phyloP scores from a whole-genome alignment of 2,797 vertebrate species.

The Acrossocheilus wenchowensis region DNA sequence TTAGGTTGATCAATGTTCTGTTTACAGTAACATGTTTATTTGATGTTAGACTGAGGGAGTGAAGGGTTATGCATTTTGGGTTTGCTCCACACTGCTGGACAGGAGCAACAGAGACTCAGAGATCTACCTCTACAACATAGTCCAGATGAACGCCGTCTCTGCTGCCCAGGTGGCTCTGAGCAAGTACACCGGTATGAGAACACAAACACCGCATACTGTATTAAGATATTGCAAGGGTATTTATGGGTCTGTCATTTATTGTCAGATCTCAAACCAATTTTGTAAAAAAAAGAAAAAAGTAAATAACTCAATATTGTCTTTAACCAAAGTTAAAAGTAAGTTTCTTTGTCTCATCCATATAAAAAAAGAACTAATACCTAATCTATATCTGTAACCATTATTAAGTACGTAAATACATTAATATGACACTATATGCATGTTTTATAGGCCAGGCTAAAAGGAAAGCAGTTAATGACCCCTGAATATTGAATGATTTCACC shows the following conservation, averaged over 20 bases:
- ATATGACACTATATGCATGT: neutral
- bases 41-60: slow-evolving; percentile 87
- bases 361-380: neutral
- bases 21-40: slow-evolving; percentile 28
- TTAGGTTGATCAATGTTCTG: slow-evolving; percentile 12
- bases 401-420: neutral
- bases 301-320: neutral
- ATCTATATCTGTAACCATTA: neutral
- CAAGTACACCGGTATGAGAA: slow-evolving; percentile 90
- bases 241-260: neutral
- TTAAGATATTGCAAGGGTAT: neutral
- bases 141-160: slow-evolving; percentile 96
- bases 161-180: slow-evolving; percentile 90
- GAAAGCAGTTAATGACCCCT: neutral
- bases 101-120: slow-evolving; percentile 92
- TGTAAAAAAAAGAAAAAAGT: neutral
- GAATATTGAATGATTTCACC: slow-evolving; percentile 17
- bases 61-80: slow-evolving; percentile 95
- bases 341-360: neutral
- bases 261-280: neutral
- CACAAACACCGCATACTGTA: neutral
- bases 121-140: slow-evolving; percentile 91
- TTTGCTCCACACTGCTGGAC: slow-evolving; percentile 93
- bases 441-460: neutral
- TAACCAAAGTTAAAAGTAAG: neutral